These are phyloP conservation scores for Drosophila lacteicornis DNA, from an alignment of 1,140 invertebrate genomes.

Conservation along the genomic window DNA sequence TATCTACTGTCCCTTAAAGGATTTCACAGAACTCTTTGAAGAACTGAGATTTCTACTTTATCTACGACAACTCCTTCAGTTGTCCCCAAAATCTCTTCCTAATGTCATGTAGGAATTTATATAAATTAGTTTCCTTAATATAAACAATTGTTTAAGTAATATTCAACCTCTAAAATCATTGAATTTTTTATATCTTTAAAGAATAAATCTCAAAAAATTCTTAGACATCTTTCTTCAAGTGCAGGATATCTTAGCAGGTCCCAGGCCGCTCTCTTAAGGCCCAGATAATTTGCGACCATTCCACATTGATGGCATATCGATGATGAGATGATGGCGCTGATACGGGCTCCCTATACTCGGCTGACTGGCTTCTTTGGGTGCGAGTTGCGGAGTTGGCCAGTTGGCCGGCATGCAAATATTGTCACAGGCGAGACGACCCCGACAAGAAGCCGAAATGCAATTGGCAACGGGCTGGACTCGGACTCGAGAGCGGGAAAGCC, in stretches of 20 bases:
- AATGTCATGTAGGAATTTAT: no score
- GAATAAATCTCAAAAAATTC: not conserved
- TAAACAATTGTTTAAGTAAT: no score
- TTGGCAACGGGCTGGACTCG: slow-evolving; percentile 45
- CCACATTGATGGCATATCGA: slow-evolving; percentile 77
- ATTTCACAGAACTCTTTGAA: no score
- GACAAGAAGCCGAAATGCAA: slow-evolving; percentile 52
- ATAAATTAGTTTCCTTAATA: no score
- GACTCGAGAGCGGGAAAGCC: slow-evolving; percentile 14
- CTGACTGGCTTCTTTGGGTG: slow-evolving; percentile 17
- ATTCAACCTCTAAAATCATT: not conserved
- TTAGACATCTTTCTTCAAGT: slow-evolving; percentile 1
- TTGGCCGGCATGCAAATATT: slow-evolving; percentile 70
- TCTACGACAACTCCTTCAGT: no score
- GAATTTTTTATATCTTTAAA: not conserved
- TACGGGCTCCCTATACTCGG: slow-evolving; percentile 30
- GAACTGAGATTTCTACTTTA: no score
- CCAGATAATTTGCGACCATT: slow-evolving; percentile 79
- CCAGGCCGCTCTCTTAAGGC: slow-evolving; percentile 53
- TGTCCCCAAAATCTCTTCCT: no score
- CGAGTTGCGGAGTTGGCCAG: slow-evolving; percentile 16
- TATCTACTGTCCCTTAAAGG: no score
- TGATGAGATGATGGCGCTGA: slow-evolving; percentile 78
- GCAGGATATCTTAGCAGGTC: not conserved
- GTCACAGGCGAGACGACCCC: slow-evolving; percentile 60